phyloP scores from a whole-genome alignment of 1,140 invertebrate species.

The Ectropis grisescens region DNA sequence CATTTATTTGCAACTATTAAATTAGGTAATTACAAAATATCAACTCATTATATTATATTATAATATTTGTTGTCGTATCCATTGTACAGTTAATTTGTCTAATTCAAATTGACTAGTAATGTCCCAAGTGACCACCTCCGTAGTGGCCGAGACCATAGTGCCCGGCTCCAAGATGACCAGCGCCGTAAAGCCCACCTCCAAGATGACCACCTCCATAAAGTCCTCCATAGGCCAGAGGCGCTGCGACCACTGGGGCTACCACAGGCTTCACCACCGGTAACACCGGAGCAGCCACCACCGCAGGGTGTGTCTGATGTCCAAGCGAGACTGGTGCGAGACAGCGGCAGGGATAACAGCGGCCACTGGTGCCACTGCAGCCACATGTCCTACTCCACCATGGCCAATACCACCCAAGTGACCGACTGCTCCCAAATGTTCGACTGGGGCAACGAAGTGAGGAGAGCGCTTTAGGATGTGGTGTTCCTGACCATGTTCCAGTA shows the following conservation, averaged over 20 bases:
- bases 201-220: too few relatives aligned
- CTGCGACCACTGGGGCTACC: constrained; percentile 23
- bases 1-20: too few relatives aligned
- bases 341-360: constrained; percentile 37
- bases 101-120: constrained; percentile 12
- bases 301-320: constrained; percentile 39
- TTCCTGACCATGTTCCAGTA: constrained; percentile 7
- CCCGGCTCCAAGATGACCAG: too few relatives aligned
- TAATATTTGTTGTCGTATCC: too few relatives aligned
- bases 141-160: too few relatives aligned
- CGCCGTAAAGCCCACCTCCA: constrained; percentile 6
- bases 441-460: constrained; percentile 27
- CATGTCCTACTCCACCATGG: constrained; percentile 3
- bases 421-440: not conserved
- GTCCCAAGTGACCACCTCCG: constrained; percentile 7
- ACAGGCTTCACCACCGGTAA: constrained; percentile 28
- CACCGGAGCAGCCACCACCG: constrained; percentile 24
- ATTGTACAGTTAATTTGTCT: not conserved
- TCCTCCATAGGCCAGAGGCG: constrained; percentile 20
- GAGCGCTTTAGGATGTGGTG: constrained; percentile 46
- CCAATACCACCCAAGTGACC: not conserved
- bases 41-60: too few relatives aligned
- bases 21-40: too few relatives aligned
- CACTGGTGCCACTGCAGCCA: constrained; percentile 29
- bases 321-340: constrained; percentile 49